Conservation (phyloP, 1,140 invertebrate genomes). For the Diprion similis region DNA sequence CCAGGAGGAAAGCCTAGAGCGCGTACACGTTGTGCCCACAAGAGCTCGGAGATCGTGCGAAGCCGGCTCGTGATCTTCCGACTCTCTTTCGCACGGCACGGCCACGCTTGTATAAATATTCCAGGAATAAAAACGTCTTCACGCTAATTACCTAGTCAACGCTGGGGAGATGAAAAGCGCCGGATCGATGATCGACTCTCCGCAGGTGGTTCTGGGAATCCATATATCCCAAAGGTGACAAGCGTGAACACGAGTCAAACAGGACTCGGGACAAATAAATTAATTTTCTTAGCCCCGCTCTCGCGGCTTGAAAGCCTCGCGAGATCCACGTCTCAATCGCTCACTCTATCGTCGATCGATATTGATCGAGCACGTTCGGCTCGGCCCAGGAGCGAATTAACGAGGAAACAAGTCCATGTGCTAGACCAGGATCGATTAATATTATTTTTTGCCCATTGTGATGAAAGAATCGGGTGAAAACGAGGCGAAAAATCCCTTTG, state of each 20-base stretch:
- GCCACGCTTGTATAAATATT: no score
- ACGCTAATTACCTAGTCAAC: neutral
- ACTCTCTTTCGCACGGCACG: neutral
- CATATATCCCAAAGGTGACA: neutral
- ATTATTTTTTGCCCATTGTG: no score
- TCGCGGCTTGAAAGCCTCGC: neutral
- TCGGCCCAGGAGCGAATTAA: neutral
- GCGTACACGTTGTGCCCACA: no score
- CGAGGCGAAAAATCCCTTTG: no score
- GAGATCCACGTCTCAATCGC: neutral
- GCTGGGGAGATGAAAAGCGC: neutral
- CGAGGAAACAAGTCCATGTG: neutral
- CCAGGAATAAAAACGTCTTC: neutral
- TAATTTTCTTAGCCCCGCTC: neutral
- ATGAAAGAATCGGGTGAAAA: no score
- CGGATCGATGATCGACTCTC: neutral
- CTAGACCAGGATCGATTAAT: no score
- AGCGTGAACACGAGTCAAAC: neutral
- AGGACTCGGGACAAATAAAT: neutral
- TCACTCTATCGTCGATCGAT: neutral
- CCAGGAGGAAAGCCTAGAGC: neutral
- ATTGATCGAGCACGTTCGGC: conserved; percentile 1
- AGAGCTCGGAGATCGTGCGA: neutral
- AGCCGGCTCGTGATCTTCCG: neutral
- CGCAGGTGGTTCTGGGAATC: neutral